Base-by-base conservation (phyloP, 2,797 vertebrate species). In the Australoheros facetus region DNA sequence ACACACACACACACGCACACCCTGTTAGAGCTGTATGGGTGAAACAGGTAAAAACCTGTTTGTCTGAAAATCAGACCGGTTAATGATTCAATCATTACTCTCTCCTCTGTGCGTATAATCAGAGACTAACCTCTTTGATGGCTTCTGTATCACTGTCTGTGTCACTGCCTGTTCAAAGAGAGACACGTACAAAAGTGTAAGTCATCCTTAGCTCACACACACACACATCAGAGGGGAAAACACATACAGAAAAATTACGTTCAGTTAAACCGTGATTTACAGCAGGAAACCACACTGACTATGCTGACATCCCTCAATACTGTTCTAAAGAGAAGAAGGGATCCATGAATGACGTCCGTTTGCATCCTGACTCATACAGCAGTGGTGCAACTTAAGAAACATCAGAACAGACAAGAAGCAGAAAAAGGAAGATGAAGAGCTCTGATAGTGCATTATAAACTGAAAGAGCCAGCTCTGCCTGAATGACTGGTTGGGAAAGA, bases 111-210 rank as follows among this genome's bases (percentile, higher is more conserved):
- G 23, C 76, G 26, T 45, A 2, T 57, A 57, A 37, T 17, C n/a
- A 10, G 14, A 73, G 39, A 71, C 88, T 81, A 86, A 97, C 97
- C 93, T 97, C 96, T 95, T 96, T 89, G 39, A 91, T 95, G 91
- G 98, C 97, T 83, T 98, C 97, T 71, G 84, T 89, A 74, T 99
- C 98, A 0, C 98, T 98, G 81, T 99, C 98, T 0, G 97, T 98
- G 94, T 99, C 98, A 17, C 98, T 99, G 93, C 97, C 98, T 99
- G 95, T 81, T 79, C 23, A 60, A 73, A 84, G 16, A 82, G 78
- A 90, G 90, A 34, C 11, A 4, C 4, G 14, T 2, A 72, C 9
- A n/a, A 7, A 59, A 56, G 5, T 48, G 19, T 66, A 48, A 69
- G 23, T 51, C 26, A 26, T 45, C 45, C 26, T 69, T 51, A 30